A percentile compares a stretch with the other conserved stretches of the same genome.
Evolutionary conservation across 2,113 vertebrate genomes (phyloP).

Genomic region (Otocyon megalotis): DNA sequence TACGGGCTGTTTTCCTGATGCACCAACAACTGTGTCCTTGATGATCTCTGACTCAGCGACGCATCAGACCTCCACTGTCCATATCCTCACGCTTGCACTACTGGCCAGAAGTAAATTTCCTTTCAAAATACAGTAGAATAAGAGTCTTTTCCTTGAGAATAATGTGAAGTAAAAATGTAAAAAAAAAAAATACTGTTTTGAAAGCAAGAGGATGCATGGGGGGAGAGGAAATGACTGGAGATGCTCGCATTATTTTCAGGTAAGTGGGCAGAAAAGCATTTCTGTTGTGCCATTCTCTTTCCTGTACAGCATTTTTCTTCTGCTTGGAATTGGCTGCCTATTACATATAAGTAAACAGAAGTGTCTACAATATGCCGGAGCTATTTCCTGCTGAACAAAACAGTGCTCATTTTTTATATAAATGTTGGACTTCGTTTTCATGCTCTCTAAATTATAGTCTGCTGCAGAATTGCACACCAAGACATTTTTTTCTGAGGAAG

Average conservation of each 20-base stretch:
- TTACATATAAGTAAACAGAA: slow-evolving; percentile 41
- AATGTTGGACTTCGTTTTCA: slow-evolving; percentile 56
- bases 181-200: neutral
- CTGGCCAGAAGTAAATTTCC: neutral
- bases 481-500: neutral
- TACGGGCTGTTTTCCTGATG: fast-evolving
- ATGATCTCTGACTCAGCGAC: neutral
- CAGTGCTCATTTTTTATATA: slow-evolving; percentile 50
- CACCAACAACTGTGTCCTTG: neutral
- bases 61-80: fast-evolving
- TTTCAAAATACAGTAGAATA: neutral
- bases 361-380: neutral
- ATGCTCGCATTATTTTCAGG: neutral
- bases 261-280: neutral
- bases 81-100: neutral
- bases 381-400: slow-evolving; percentile 49
- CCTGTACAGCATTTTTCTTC: neutral
- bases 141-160: neutral
- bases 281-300: neutral
- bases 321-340: slow-evolving; percentile 6
- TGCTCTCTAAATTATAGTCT: slow-evolving; percentile 68
- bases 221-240: neutral
- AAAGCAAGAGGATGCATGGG: neutral
- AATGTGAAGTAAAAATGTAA: neutral
- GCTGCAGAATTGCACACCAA: neutral